Evolutionary conservation across 2,113 vertebrate species (phyloP).

Genomic region (Turnix velox): DNA sequence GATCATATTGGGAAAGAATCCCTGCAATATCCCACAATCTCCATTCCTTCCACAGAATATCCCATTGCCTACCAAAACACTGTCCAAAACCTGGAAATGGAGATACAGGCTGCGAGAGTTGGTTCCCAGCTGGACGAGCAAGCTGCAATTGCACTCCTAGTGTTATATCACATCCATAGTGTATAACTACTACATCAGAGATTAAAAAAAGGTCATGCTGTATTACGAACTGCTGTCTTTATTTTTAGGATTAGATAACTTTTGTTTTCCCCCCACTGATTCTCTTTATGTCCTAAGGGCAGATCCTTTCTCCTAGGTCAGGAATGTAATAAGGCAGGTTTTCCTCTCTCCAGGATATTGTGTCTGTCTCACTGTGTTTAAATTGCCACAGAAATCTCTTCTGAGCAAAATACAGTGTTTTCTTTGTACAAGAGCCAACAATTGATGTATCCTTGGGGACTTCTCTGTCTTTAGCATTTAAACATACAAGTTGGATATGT

Average conservation of each 20-base stretch:
- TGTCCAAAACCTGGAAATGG: slow-evolving; percentile 21
- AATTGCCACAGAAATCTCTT: slow-evolving; percentile 82
- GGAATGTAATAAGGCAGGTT: slow-evolving; percentile 87
- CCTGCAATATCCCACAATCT: slow-evolving; percentile 40
- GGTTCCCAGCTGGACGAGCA: not conserved
- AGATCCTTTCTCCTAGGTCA: slow-evolving; percentile 77
- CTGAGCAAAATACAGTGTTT: slow-evolving; percentile 80
- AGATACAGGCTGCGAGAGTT: not conserved
- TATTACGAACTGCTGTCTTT: slow-evolving; percentile 66
- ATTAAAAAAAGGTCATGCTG: slow-evolving; percentile 68
- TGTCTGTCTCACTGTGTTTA: slow-evolving; percentile 84
- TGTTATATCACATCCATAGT: slow-evolving; percentile 35
- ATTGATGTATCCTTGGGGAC: slow-evolving; percentile 76
- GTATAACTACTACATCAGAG: slow-evolving; percentile 45
- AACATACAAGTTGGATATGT: slow-evolving; percentile 65
- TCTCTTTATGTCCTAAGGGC: slow-evolving; percentile 71
- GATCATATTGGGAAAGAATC: slow-evolving; percentile 66
- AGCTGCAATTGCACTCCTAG: slow-evolving; percentile 18
- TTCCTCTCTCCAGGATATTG: slow-evolving; percentile 86
- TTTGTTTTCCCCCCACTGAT: not conserved
- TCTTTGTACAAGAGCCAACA: slow-evolving; percentile 82
- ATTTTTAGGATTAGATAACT: slow-evolving; percentile 74
- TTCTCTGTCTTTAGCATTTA: slow-evolving; percentile 71
- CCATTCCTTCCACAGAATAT: not conserved
- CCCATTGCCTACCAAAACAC: slow-evolving; percentile 17